Evolutionary conservation across 2,888 invertebrate genomes (phyloP).

Genomic region (Rhimphoctona megacephalus): DNA sequence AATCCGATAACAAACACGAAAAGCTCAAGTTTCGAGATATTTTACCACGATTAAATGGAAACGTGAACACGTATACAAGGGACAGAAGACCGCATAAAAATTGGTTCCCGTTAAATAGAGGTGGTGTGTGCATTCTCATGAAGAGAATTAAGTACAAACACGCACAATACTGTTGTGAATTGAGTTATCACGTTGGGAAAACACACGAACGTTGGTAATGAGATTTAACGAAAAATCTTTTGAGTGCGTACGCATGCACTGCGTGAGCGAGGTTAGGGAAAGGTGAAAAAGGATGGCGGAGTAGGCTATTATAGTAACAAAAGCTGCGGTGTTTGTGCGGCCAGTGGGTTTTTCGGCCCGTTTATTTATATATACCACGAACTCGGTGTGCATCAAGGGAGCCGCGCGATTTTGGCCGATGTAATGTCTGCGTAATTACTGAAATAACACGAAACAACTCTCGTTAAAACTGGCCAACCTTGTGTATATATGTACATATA

Average conservation of each 20-base stretch:
- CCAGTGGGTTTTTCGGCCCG: slow-evolving; percentile 11
- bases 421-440: slow-evolving; percentile 83
- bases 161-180: slow-evolving; percentile 12
- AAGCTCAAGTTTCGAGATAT: slow-evolving; percentile 11
- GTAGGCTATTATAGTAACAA: slow-evolving; percentile 39
- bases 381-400: slow-evolving; percentile 11
- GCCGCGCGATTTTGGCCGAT: slow-evolving; percentile 70
- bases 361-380: slow-evolving; percentile 17
- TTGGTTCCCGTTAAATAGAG: slow-evolving; percentile 7
- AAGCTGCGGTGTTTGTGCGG: slow-evolving; percentile 48
- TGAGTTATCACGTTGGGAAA: slow-evolving; percentile 42
- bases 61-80: background rate
- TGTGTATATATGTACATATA: background rate
- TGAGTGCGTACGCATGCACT: slow-evolving; percentile 16
- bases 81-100: background rate
- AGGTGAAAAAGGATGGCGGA: background rate
- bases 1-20: slow-evolving; percentile 21
- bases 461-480: slow-evolving; percentile 80
- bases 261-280: background rate
- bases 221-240: slow-evolving; percentile 56
- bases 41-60: background rate
- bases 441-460: slow-evolving; percentile 82
- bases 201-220: slow-evolving; percentile 26
- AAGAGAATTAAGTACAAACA: slow-evolving; percentile 9
- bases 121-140: background rate